phyloP scores from a whole-genome alignment of 2,888 invertebrate species.

The Lingula anatina region DNA sequence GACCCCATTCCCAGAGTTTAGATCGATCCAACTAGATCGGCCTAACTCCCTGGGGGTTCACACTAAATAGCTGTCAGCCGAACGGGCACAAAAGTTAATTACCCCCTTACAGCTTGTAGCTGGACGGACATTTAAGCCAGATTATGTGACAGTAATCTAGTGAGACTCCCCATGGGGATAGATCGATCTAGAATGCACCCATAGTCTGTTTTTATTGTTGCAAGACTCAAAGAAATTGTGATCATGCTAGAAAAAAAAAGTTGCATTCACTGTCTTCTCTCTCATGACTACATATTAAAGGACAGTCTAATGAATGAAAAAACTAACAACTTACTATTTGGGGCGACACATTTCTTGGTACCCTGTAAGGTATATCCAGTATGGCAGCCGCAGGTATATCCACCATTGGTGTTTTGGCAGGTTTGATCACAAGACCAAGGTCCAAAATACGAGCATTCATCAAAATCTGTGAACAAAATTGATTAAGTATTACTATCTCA shows the following conservation, averaged over 20 bases:
- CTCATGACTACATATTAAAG: not conserved
- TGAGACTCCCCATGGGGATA: no score
- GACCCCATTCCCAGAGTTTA: no score
- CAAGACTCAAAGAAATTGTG: not conserved
- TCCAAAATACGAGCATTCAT: conserved; percentile 64
- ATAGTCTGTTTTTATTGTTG: not conserved
- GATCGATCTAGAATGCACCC: not conserved
- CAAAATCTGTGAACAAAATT: conserved; percentile 63
- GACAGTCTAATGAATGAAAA: no score
- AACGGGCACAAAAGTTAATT: no score
- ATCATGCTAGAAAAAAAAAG: not conserved
- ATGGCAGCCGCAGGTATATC: conserved; percentile 79
- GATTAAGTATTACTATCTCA: not conserved
- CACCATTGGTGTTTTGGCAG: conserved; percentile 79
- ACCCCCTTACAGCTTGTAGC: no score
- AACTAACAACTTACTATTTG: no score
- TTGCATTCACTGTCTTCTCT: not conserved
- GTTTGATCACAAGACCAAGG: conserved; percentile 85
- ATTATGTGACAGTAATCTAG: no score
- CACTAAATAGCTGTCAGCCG: no score
- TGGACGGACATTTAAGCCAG: no score
- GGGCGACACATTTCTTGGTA: conserved; percentile 52
- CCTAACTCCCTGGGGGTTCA: no score
- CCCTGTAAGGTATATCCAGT: conserved; percentile 66
- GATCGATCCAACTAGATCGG: no score